These are phyloP conservation scores for Nesospiza acunhae DNA, from an alignment of 2,113 vertebrate species.

Conservation along the genomic window DNA sequence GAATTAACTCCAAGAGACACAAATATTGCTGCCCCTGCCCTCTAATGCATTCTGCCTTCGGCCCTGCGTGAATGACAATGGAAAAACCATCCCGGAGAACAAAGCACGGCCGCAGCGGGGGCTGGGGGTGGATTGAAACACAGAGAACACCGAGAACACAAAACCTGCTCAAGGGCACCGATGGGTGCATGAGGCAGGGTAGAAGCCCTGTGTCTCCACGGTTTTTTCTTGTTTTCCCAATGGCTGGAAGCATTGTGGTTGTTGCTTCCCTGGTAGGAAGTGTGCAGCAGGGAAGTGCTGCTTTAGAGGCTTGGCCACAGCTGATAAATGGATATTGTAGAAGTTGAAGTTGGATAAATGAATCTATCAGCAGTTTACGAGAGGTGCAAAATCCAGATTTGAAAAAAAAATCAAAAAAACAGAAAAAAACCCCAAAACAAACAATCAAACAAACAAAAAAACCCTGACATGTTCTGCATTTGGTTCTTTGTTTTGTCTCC, in stretches of 20 bases:
- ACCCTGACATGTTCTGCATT: not conserved
- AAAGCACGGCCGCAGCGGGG: constrained; percentile 43
- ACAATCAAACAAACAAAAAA: too few species aligned
- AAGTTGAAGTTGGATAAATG: not conserved
- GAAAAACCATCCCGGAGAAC: constrained; percentile 40
- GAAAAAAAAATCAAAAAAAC: not conserved
- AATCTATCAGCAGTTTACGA: not conserved
- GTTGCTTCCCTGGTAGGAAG: not conserved
- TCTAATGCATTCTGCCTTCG: constrained; percentile 50
- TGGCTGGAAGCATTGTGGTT: not conserved
- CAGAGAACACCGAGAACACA: constrained; percentile 36
- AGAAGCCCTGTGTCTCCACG: not conserved
- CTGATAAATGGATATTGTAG: not conserved
- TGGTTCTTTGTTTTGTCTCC: not conserved
- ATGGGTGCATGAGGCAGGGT: rapidly evolving
- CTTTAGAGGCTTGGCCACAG: not conserved
- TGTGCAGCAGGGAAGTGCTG: not conserved
- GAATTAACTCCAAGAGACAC: not conserved
- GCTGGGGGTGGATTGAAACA: constrained; percentile 35
- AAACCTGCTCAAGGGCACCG: not conserved
- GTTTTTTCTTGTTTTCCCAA: not conserved
- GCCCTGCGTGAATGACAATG: constrained; percentile 42
- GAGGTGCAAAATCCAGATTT: not conserved
- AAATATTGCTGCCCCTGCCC: not conserved
- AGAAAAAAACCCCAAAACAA: too few species aligned